Conservation (phyloP, 2,888 invertebrate genomes). For the Meteorus colon region DNA sequence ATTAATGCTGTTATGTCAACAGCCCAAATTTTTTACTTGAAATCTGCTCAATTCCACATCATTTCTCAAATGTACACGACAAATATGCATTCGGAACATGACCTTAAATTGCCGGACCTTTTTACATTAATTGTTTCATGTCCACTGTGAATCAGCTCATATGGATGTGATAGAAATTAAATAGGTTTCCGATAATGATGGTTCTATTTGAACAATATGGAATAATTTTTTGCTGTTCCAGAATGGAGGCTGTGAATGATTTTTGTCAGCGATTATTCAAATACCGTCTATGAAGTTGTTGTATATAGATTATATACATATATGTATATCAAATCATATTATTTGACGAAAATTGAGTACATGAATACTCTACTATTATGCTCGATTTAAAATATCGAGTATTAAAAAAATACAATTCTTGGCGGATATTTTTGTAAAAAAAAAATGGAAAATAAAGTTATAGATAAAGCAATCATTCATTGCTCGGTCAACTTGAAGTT, state of each 20-base stretch:
- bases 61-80: background rate
- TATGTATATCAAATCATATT: background rate
- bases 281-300: background rate
- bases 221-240: background rate
- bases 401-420: slow-evolving; percentile 23
- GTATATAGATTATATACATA: background rate
- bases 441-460: background rate
- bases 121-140: too few species aligned
- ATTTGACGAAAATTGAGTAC: background rate
- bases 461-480: background rate
- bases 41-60: too few species aligned
- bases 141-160: background rate
- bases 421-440: background rate
- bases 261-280: background rate
- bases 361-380: background rate
- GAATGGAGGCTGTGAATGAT: background rate
- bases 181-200: background rate
- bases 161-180: background rate
- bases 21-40: background rate
- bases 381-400: slow-evolving; percentile 10
- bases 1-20: background rate
- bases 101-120: too few species aligned
- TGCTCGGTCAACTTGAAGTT: background rate
- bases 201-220: background rate
- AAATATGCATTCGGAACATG: background rate